These are phyloP conservation scores for Ormyrus nitidulus DNA, from an alignment of 2,888 invertebrate genomes.

Conservation along the genomic window DNA sequence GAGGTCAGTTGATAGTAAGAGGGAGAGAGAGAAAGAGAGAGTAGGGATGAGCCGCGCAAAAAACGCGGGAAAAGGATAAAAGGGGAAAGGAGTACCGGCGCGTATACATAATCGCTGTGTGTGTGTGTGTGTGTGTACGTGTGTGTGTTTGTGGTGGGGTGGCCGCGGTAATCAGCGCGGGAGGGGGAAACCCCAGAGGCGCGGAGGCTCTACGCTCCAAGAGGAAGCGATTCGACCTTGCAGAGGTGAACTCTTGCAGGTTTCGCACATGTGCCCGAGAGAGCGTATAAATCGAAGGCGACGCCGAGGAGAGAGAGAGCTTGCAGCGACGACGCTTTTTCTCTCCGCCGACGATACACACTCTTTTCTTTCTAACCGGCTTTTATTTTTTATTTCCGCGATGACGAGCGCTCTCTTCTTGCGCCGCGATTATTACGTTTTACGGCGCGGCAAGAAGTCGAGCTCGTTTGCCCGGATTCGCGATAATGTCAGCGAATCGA, in stretches of 20 bases:
- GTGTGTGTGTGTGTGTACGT: background rate
- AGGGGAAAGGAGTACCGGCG: constrained; percentile 32
- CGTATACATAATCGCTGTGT: background rate
- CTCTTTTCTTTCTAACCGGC: background rate
- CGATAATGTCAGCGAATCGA: too few relatives aligned
- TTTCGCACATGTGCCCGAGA: constrained; percentile 52
- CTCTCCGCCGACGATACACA: background rate
- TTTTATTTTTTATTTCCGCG: background rate
- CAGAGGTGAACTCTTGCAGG: constrained; percentile 64
- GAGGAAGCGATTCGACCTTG: constrained; percentile 67
- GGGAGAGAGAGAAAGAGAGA: background rate
- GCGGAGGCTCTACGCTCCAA: constrained; percentile 34
- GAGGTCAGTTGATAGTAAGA: constrained; percentile 54
- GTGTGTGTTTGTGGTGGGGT: background rate
- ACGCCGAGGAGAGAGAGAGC: background rate
- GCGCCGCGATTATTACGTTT: too few relatives aligned
- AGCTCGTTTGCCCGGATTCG: too few relatives aligned
- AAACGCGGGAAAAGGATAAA: constrained; percentile 24
- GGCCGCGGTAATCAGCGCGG: background rate
- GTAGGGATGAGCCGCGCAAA: constrained; percentile 6
- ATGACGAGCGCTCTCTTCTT: background rate
- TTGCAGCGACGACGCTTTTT: background rate
- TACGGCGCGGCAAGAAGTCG: too few relatives aligned
- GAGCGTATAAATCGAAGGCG: constrained; percentile 22
- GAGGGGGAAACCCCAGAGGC: constrained; percentile 58